Evolutionary conservation across 2,797 vertebrate genomes (phyloP).

Genomic region (Hemitrygon akajei): DNA sequence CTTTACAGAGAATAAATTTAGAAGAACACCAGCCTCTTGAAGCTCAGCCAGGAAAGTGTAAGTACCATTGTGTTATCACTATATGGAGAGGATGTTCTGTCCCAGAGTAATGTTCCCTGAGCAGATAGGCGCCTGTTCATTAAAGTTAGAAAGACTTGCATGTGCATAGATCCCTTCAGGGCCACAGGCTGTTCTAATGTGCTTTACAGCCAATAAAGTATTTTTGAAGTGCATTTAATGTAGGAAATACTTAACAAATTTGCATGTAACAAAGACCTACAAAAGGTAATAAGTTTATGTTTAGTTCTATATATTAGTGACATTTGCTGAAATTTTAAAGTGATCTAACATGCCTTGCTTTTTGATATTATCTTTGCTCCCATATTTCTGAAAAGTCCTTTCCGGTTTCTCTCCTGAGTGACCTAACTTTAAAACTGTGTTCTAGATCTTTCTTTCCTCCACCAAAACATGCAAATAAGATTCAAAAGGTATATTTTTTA

Average conservation of each 20-base stretch:
- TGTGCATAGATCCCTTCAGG: neutral
- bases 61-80: constrained; percentile 7
- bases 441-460: too few species aligned
- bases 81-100: constrained; percentile 30
- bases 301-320: too few species aligned
- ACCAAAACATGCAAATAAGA: too few species aligned
- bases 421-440: too few species aligned
- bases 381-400: too few species aligned
- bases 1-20: constrained; percentile 22
- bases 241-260: neutral
- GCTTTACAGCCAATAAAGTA: constrained; percentile 13
- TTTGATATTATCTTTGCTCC: too few species aligned
- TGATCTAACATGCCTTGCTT: too few species aligned
- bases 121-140: constrained; percentile 28
- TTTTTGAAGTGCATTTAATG: neutral
- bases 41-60: neutral
- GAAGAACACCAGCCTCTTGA: constrained; percentile 2
- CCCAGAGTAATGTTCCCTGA: constrained; percentile 33
- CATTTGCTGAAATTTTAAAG: too few species aligned
- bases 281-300: neutral
- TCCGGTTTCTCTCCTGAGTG: too few species aligned
- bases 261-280: neutral
- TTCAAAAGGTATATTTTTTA: too few species aligned
- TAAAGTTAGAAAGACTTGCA: constrained; percentile 3
- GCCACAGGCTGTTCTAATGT: neutral